Evolutionary conservation across 2,113 vertebrate species (phyloP), one percentile per base, ranked within the genome.

Genomic region (Progne subis): DNA sequence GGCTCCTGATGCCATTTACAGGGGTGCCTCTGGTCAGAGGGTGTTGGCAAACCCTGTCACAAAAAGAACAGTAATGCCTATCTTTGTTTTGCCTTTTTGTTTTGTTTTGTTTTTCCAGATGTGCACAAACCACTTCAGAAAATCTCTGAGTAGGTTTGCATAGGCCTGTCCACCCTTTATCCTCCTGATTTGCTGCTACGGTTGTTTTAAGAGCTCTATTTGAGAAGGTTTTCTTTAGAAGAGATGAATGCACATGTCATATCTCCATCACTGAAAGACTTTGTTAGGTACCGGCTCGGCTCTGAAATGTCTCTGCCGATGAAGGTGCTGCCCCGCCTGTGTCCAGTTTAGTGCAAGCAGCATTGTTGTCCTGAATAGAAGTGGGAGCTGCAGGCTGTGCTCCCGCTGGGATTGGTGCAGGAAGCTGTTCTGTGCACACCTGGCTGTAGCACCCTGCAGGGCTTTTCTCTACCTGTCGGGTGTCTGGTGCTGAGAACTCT

Each of bases 101-200:
- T 37, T 37, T 37, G 37, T 37, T 82, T 74, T n/a, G 88, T 78
- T 34, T 90, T 81, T 81, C 37, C 63, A 94, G 55, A 72, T 86
- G 49, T 81, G 72, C 91, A 65, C 92, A 95, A 67, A 95, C 68
- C 71, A 50, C 85, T 92, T 96, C 84, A 95, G 93, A 85, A 96
- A 96, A 63, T 82, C 71, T 74, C 69, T 84, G 89, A 71, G 61
- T 80, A 94, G 95, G 89, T 92, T 95, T 93, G 65, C 72, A 60
- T 57, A 77, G 86, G 82, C 94, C 85, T 72, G 17, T 63, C 64
- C 46, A 55, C 32, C 26, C 75, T 81, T 60, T 83, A 74, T 74
- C 46, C 49, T 39, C 2, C 75, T 26, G 69, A 43, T 80, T 84
- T 77, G 77, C 63, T 88, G 87, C 95, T 81, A 34, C 56, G 14